These are phyloP conservation scores for Choloepus didactylus DNA, from an alignment of 2,797 vertebrate genomes.

Conservation along the genomic window DNA sequence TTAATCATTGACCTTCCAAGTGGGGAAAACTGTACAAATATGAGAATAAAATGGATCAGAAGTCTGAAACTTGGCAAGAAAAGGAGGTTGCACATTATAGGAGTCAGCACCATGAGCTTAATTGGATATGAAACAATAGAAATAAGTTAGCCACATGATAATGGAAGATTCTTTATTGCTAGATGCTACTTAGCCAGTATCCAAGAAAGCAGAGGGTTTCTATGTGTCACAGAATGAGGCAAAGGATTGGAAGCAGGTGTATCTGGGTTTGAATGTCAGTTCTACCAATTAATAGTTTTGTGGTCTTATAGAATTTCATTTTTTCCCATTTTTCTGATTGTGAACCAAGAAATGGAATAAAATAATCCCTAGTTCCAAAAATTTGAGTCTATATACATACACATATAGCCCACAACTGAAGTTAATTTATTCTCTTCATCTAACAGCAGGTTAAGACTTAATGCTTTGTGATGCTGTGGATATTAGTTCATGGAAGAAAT, in stretches of 20 bases:
- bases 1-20: not conserved
- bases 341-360: not conserved
- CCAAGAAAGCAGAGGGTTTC: fast-evolving
- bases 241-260: not conserved
- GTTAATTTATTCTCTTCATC: not conserved
- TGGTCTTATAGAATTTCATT: not conserved
- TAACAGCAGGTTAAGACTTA: not conserved
- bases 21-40: not conserved
- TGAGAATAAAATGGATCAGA: not conserved
- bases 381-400: not conserved
- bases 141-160: not conserved
- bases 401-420: fast-evolving
- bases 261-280: not conserved
- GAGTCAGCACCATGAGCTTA: not conserved
- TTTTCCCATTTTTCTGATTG: not conserved
- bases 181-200: not conserved
- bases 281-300: not conserved
- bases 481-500: not conserved
- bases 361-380: not conserved
- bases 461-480: not conserved
- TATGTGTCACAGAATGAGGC: fast-evolving
- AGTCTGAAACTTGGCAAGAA: not conserved
- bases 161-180: not conserved
- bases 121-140: not conserved
- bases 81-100: fast-evolving